Evolutionary conservation across 2,113 vertebrate species (phyloP).

Genomic region (Camelus dromedarius): DNA sequence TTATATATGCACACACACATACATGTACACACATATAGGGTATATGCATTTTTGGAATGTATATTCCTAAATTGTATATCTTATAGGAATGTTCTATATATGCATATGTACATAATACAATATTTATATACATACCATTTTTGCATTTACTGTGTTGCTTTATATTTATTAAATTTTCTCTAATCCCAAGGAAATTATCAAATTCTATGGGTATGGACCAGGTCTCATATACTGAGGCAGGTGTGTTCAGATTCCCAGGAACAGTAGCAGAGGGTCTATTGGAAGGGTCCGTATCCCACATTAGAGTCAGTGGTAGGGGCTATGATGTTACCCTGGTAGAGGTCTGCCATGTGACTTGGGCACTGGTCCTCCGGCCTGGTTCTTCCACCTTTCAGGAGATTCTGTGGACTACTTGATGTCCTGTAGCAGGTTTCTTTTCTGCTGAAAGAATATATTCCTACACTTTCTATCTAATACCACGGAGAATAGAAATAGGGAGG

Average conservation of each 20-base stretch:
- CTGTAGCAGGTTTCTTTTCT: neutral
- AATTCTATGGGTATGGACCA: neutral
- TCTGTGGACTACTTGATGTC: neutral
- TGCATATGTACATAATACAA: neutral
- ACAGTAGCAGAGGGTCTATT: neutral
- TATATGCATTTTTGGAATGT: neutral
- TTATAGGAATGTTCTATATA: neutral
- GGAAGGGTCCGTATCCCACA: neutral
- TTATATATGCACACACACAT: no score
- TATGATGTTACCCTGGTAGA: neutral
- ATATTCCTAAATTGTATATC: neutral
- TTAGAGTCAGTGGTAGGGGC: neutral
- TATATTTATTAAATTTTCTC: neutral
- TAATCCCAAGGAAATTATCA: neutral
- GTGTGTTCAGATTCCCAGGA: neutral
- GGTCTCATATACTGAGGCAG: neutral
- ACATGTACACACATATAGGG: neutral
- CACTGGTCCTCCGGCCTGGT: neutral
- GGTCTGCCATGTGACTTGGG: neutral
- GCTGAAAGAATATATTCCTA: conserved; percentile 21
- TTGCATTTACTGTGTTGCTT: neutral
- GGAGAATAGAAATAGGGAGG: neutral
- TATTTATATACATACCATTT: neutral
- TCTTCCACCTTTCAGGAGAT: neutral
- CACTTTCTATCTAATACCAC: neutral